Base-by-base conservation (phyloP, 2,888 invertebrate species). In the Drosophila kanekoi region DNA sequence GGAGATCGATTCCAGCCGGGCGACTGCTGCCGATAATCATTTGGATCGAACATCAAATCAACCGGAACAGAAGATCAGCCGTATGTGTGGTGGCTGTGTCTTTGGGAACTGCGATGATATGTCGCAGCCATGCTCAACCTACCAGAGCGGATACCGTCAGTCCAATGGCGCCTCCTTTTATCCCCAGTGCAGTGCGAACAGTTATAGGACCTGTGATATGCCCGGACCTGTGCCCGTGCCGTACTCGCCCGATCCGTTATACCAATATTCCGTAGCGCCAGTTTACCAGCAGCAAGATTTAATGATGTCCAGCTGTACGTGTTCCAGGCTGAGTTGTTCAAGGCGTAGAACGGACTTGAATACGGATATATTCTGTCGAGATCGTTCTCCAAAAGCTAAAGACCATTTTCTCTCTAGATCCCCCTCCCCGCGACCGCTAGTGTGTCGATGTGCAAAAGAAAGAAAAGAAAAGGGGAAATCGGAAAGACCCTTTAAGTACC, bases 271-370 rank as follows among this genome's bases (percentile, higher is more conserved):
- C 10, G 3, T 18, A 9, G 49, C 10, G 1, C 1, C 23, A 28
- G 9, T 20, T 13, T 40, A 6, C 41, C 41, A 33, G 1, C 33
- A 38, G 33, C 2, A 11, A 0, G 32, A 45, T 11, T 3, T 14
- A 18, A 10, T 37, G 23, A 1, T 11, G 5, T 0, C 33, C 3
- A 44, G 13, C 11, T 35, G 32, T 10, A 13, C 14, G 4, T 43
- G 35, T 14, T 13, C 53, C 0, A 23, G 35, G 3, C 20, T 11
- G 3, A 3, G 11, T 3, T 40, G 3, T 32, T 4, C 16, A 0
- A 56, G 60, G 23, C 47, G 47, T 2, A 37, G 4, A 3, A 65
- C 74, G 6, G 74, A 81, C 38, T 38, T 79, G 1, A 67, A 81
- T 32, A 84, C 74, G 0, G 4, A 66, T 0, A 48, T 44, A 0